Percentiles rank a stretch among this genome's conserved stretches.
Evolutionary conservation across 2,797 vertebrate species (phyloP).

Genomic region (Phalanger gymnotis): DNA sequence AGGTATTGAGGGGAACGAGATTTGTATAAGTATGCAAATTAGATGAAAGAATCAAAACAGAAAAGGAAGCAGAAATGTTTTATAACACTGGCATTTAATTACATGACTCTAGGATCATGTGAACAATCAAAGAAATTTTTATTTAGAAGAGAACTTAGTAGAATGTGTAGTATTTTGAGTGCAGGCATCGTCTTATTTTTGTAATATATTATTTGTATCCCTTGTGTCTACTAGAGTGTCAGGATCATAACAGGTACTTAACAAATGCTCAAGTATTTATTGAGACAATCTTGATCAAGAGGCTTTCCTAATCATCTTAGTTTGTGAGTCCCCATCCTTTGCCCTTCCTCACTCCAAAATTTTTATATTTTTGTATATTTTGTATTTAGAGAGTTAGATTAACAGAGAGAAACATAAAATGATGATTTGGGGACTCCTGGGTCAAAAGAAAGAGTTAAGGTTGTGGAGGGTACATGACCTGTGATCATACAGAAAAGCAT

Average conservation of each 20-base stretch:
- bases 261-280: not conserved
- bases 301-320: not conserved
- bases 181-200: not conserved
- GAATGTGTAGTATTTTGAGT: not conserved
- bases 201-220: not conserved
- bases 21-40: not conserved
- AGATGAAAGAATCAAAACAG: not conserved
- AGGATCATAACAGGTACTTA: not conserved
- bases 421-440: not conserved
- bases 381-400: not conserved
- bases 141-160: not conserved
- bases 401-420: not conserved
- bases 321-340: not conserved
- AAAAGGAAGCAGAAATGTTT: not conserved
- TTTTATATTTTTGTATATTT: not conserved
- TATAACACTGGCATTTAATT: not conserved
- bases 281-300: not conserved
- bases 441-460: not conserved
- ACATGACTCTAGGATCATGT: not conserved
- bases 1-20: not conserved
- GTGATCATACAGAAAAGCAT: not conserved
- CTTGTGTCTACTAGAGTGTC: not conserved
- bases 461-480: not conserved
- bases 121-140: not conserved
- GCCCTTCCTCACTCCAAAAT: not conserved